phyloP scores from a whole-genome alignment of 2,888 invertebrate species.

The Eupithecia tripunctaria region DNA sequence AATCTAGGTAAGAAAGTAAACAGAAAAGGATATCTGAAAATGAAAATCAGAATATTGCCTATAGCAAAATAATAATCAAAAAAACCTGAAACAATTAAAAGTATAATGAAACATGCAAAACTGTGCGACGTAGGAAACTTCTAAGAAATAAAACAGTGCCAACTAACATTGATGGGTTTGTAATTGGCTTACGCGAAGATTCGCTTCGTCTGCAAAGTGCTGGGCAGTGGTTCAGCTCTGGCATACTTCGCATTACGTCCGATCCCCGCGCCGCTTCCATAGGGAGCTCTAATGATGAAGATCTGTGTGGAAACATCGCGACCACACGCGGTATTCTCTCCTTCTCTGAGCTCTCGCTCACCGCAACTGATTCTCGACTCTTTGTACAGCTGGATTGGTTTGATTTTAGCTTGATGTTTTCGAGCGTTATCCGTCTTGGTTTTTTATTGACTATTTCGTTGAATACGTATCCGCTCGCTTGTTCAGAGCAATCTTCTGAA shows the following conservation, averaged over 20 bases:
- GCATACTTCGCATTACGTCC: slow-evolving; percentile 39
- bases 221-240: slow-evolving; percentile 26
- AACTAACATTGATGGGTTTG: slow-evolving; percentile 28
- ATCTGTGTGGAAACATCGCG: slow-evolving; percentile 49
- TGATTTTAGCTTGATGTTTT: slow-evolving; percentile 71
- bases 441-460: slow-evolving; percentile 81
- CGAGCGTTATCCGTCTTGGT: slow-evolving; percentile 77
- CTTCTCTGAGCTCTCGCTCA: slow-evolving; percentile 61
- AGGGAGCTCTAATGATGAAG: slow-evolving; percentile 38
- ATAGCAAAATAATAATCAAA: slow-evolving; percentile 40
- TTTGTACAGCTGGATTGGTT: slow-evolving; percentile 51
- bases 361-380: slow-evolving; percentile 58
- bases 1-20: background rate
- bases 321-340: slow-evolving; percentile 51
- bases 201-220: slow-evolving; percentile 32
- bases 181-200: slow-evolving; percentile 30
- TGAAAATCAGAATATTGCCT: slow-evolving; percentile 15
- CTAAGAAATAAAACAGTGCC: slow-evolving; percentile 17
- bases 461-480: slow-evolving; percentile 61
- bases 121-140: slow-evolving; percentile 14
- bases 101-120: slow-evolving; percentile 23
- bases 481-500: slow-evolving; percentile 60
- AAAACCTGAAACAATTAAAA: slow-evolving; percentile 21
- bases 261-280: slow-evolving; percentile 34
- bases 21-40: slow-evolving; percentile 3